phyloP scores from a whole-genome alignment of 2,113 vertebrate species.

The Agapornis roseicollis region DNA sequence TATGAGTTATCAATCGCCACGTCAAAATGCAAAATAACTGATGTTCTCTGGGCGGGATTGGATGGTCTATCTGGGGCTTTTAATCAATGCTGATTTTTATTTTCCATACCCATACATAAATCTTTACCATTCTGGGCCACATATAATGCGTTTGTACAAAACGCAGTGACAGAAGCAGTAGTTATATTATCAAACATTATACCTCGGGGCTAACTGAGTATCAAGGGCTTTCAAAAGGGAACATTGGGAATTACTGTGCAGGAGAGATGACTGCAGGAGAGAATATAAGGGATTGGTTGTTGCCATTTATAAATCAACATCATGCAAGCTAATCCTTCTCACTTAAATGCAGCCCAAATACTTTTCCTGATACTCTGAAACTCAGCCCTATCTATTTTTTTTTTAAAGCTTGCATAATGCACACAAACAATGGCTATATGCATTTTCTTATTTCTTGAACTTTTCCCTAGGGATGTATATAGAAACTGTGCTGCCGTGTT shows the following conservation, averaged over 20 bases:
- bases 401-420: conserved; percentile 81
- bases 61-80: conserved; percentile 98
- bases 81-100: conserved; percentile 97
- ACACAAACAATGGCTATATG: conserved; percentile 70
- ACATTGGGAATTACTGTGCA: conserved; percentile 79
- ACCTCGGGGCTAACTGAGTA: conserved; percentile 90
- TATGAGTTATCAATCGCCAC: conserved; percentile 99
- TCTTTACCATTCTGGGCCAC: conserved; percentile 87
- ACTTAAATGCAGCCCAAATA: conserved; percentile 86
- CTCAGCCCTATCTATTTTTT: conserved; percentile 72
- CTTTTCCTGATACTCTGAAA: conserved; percentile 76
- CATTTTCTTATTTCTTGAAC: conserved; percentile 75
- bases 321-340: conserved; percentile 87
- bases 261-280: conserved; percentile 79
- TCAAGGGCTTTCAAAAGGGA: conserved; percentile 90
- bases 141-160: conserved; percentile 92
- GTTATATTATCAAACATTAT: conserved; percentile 97
- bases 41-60: conserved; percentile 97
- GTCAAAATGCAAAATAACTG: conserved; percentile 99
- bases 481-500: conserved; percentile 31
- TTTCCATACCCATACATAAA: conserved; percentile 91
- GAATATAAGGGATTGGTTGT: conserved; percentile 88
- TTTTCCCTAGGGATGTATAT: conserved; percentile 67
- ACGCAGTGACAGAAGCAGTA: conserved; percentile 92
- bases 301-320: conserved; percentile 91